These are phyloP conservation scores for Pangasius larnaudii DNA, from an alignment of 2,797 vertebrate genomes.

Conservation along the genomic window DNA sequence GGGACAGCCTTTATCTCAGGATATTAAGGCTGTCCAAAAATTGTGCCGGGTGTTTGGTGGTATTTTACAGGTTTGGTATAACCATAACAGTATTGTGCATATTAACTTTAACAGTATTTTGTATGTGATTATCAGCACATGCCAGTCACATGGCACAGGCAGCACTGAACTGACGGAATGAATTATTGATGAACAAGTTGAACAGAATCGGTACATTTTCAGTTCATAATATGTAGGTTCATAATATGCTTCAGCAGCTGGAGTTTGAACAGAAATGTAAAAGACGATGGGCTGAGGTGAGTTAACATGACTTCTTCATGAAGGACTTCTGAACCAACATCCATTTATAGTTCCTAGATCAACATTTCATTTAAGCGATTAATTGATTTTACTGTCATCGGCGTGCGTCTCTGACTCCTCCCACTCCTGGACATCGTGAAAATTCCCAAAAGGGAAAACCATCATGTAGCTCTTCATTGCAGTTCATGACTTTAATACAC, in stretches of 20 bases:
- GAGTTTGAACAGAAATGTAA: background rate
- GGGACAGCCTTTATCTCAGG: background rate
- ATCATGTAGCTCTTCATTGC: background rate
- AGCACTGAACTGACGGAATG: background rate
- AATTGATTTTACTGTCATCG: background rate
- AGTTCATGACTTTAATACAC: background rate
- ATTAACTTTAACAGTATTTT: background rate
- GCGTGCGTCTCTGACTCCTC: slow-evolving; percentile 2
- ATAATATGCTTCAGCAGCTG: background rate
- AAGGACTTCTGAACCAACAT: background rate
- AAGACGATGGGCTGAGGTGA: background rate
- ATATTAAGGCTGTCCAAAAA: background rate
- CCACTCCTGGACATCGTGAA: background rate
- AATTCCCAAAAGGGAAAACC: background rate
- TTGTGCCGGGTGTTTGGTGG: background rate
- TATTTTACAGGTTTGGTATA: background rate
- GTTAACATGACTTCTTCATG: background rate
- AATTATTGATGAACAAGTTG: no score
- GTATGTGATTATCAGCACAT: background rate
- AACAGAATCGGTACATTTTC: background rate
- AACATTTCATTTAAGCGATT: background rate
- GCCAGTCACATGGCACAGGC: slow-evolving; percentile 2
- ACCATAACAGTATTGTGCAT: background rate
- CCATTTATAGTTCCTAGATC: background rate
- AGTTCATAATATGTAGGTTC: background rate